These are phyloP conservation scores for Pharmacophagus antenor DNA, from an alignment of 2,888 invertebrate species.

Conservation along the genomic window DNA sequence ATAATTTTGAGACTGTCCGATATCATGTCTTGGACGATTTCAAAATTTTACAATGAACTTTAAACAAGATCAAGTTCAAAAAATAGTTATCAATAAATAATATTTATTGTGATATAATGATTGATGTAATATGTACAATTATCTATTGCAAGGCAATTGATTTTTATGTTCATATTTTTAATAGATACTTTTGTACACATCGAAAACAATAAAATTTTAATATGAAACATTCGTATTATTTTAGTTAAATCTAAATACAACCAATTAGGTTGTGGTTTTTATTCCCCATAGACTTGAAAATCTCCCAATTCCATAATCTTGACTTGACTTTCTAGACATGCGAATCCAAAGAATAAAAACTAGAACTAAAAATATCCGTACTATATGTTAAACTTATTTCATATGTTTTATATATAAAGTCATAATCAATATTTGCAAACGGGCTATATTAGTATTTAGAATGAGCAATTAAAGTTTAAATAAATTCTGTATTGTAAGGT, in stretches of 20 bases:
- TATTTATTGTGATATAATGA: background rate
- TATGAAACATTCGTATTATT: background rate
- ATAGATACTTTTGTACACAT: background rate
- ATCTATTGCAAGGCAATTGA: background rate
- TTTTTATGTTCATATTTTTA: background rate
- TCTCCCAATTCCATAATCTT: too few relatives aligned
- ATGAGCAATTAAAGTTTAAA: too few relatives aligned
- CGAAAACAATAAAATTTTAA: background rate
- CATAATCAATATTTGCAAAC: too few relatives aligned
- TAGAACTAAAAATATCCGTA: too few relatives aligned
- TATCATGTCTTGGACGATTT: conserved; percentile 70
- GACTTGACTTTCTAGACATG: too few relatives aligned
- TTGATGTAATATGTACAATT: background rate
- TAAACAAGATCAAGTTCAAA: conserved; percentile 15
- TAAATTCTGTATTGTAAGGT: too few relatives aligned
- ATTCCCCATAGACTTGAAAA: too few relatives aligned
- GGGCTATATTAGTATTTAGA: too few relatives aligned
- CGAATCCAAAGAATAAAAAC: too few relatives aligned
- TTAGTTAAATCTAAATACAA: background rate
- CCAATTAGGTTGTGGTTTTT: too few relatives aligned
- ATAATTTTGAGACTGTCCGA: conserved; percentile 74
- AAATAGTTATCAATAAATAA: background rate
- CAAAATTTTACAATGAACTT: conserved; percentile 58
- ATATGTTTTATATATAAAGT: too few relatives aligned
- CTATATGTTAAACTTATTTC: too few relatives aligned